phyloP scores from a whole-genome alignment of 2,888 invertebrate species.

The Cephalotes varians region DNA sequence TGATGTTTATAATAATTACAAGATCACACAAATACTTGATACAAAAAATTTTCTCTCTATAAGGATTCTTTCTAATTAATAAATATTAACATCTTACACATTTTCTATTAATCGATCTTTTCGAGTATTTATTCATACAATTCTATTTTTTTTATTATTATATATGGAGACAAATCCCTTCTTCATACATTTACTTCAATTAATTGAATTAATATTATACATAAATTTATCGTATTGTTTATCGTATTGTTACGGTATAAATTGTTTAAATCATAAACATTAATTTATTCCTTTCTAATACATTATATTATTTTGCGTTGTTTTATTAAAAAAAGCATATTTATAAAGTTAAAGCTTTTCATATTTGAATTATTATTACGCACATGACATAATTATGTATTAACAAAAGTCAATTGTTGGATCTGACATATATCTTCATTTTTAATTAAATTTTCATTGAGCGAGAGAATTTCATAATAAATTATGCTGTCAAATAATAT shows the following conservation, averaged over 20 bases:
- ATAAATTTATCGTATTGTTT: neutral
- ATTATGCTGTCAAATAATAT: no score
- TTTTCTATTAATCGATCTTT: neutral
- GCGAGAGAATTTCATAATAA: neutral
- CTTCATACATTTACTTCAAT: neutral
- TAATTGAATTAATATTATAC: neutral
- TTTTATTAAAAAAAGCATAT: neutral
- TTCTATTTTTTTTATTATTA: neutral
- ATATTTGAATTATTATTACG: neutral
- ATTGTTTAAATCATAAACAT: neutral
- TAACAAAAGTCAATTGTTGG: neutral
- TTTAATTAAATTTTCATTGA: constrained; percentile 29
- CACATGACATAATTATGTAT: neutral
- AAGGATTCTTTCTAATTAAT: neutral
- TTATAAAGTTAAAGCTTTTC: neutral
- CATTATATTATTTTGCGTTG: neutral
- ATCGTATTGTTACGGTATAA: neutral
- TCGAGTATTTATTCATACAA: no score
- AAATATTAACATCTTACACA: neutral
- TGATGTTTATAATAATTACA: neutral
- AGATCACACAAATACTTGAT: neutral
- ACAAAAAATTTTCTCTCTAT: neutral
- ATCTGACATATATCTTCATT: neutral
- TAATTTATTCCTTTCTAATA: neutral
- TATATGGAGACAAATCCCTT: neutral